These are phyloP conservation scores for Alligator sinensis DNA, from an alignment of 2,113 vertebrate species.

Conservation along the genomic window DNA sequence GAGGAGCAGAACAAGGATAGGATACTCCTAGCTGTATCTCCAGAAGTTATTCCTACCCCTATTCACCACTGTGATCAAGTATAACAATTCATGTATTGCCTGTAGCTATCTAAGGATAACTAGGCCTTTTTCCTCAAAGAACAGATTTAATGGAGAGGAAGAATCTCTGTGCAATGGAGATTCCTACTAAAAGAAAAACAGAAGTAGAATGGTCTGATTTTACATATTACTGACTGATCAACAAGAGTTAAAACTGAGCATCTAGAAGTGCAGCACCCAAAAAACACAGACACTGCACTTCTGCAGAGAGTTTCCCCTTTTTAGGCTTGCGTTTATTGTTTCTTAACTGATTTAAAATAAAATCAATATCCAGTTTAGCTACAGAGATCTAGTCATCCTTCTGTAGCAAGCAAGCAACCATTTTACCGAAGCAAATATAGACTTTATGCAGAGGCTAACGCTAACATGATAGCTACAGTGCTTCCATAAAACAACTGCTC, in stretches of 20 bases:
- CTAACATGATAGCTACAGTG: background rate
- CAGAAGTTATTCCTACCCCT: background rate
- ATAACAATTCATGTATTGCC: background rate
- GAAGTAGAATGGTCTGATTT: background rate
- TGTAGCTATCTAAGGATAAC: background rate
- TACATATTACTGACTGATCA: background rate
- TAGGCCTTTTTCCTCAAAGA: background rate
- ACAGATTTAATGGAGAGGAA: background rate
- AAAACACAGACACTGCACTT: background rate
- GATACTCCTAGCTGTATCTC: background rate
- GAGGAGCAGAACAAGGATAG: fast-evolving
- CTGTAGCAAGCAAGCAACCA: background rate
- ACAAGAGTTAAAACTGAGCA: background rate
- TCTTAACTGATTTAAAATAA: conserved; percentile 19
- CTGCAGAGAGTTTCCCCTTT: background rate
- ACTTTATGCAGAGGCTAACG: background rate
- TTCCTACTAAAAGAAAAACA: background rate
- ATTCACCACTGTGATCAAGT: background rate
- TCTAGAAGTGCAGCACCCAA: background rate
- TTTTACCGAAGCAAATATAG: background rate
- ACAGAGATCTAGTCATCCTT: background rate
- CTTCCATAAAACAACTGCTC: background rate
- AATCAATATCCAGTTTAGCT: background rate
- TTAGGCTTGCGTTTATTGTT: background rate
- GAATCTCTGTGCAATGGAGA: background rate